These are phyloP conservation scores for Pherbina coryleti DNA, from an alignment of 2,888 invertebrate genomes.

Conservation along the genomic window DNA sequence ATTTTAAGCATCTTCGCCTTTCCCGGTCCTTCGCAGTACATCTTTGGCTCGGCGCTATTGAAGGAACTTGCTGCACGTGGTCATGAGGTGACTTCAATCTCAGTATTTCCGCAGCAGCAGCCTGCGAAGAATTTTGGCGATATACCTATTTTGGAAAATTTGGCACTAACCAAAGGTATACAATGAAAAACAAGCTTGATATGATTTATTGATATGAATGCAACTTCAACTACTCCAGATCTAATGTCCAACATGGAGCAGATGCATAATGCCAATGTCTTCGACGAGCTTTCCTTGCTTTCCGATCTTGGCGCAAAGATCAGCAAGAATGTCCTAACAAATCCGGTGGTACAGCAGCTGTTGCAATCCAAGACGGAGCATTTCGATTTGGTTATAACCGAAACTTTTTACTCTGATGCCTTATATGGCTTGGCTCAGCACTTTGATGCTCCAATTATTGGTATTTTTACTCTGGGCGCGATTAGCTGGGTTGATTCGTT, in stretches of 20 bases:
- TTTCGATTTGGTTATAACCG: slow-evolving; percentile 60
- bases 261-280: neutral
- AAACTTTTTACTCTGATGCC: slow-evolving; percentile 61
- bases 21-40: slow-evolving; percentile 47
- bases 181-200: no score
- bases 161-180: neutral
- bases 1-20: slow-evolving; percentile 35
- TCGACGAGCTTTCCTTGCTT: slow-evolving; percentile 13
- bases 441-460: slow-evolving; percentile 51
- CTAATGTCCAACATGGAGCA: slow-evolving; percentile 49
- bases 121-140: slow-evolving; percentile 57
- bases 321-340: slow-evolving; percentile 44
- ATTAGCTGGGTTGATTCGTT: slow-evolving; percentile 49
- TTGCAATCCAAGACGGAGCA: slow-evolving; percentile 52
- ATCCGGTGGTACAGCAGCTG: slow-evolving; percentile 47
- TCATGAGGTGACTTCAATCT: slow-evolving; percentile 65
- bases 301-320: slow-evolving; percentile 41
- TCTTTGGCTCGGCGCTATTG: slow-evolving; percentile 58
- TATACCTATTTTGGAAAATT: slow-evolving; percentile 45
- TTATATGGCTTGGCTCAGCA: slow-evolving; percentile 53
- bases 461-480: slow-evolving; percentile 50
- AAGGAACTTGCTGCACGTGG: slow-evolving; percentile 63
- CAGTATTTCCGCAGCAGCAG: slow-evolving; percentile 58
- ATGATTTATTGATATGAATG: neutral
- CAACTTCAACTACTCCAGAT: neutral